These are phyloP conservation scores for Cataglyphis cursor DNA, from an alignment of 2,888 invertebrate genomes.

Conservation along the genomic window DNA sequence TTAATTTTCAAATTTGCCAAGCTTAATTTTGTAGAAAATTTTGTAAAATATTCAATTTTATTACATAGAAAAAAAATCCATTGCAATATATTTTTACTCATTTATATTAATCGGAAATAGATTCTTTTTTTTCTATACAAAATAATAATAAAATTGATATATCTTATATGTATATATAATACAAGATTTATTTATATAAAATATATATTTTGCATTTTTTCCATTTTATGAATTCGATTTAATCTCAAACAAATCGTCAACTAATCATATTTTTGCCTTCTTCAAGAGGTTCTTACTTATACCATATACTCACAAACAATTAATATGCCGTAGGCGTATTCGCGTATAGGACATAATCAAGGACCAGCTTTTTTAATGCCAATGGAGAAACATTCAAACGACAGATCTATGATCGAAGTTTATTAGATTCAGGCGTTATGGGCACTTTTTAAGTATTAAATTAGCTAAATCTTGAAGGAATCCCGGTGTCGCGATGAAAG, in stretches of 20 bases:
- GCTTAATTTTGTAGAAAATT: no score
- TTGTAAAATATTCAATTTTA: background rate
- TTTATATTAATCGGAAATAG: background rate
- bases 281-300: background rate
- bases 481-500: conserved; percentile 37
- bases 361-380: conserved; percentile 16
- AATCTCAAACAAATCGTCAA: background rate
- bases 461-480: conserved; percentile 49
- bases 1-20: background rate
- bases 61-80: background rate
- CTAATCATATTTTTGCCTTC: background rate
- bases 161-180: background rate
- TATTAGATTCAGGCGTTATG: conserved; percentile 44
- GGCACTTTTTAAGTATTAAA: conserved; percentile 31
- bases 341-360: background rate
- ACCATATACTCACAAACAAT: background rate
- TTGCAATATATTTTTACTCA: no score
- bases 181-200: background rate
- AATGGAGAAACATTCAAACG: conserved; percentile 17
- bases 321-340: conserved; percentile 19
- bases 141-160: no score
- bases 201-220: background rate
- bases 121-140: background rate
- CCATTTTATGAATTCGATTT: background rate
- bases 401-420: conserved; percentile 43